These are phyloP conservation scores for Chelonus formosanus DNA, from an alignment of 2,888 invertebrate species.

Conservation along the genomic window DNA sequence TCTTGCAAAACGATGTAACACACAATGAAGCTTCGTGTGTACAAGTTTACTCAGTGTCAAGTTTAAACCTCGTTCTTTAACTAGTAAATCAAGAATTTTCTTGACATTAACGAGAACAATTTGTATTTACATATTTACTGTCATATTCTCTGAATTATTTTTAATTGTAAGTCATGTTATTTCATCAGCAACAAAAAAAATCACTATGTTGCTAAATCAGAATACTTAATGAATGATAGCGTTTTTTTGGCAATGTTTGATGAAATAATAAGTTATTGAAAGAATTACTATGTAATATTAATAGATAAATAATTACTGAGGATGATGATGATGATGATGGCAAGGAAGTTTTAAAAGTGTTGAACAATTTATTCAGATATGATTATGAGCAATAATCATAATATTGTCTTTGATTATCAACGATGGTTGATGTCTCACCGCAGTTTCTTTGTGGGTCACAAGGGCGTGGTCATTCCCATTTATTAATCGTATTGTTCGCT, in stretches of 20 bases:
- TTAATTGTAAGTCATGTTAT: background rate
- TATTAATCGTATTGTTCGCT: conserved; percentile 35
- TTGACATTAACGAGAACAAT: background rate
- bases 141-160: conserved; percentile 4
- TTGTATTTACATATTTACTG: conserved; percentile 1
- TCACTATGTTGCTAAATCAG: too few species aligned
- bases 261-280: too few species aligned
- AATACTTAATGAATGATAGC: too few species aligned
- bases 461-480: conserved; percentile 32
- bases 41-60: conserved; percentile 35
- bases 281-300: too few species aligned
- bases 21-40: conserved; percentile 5
- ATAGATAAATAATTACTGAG: too few species aligned
- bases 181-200: too few species aligned
- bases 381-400: conserved; percentile 26
- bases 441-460: conserved; percentile 33
- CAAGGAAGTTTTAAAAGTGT: conserved; percentile 5
- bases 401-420: conserved; percentile 30
- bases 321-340: too few species aligned
- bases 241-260: too few species aligned
- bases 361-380: conserved; percentile 18
- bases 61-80: conserved; percentile 28
- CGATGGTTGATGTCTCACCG: conserved; percentile 29
- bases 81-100: conserved; percentile 5
- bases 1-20: conserved; percentile 23